These are phyloP conservation scores for Chaetodon trifasciatus DNA, from an alignment of 2,797 vertebrate species.

Conservation along the genomic window DNA sequence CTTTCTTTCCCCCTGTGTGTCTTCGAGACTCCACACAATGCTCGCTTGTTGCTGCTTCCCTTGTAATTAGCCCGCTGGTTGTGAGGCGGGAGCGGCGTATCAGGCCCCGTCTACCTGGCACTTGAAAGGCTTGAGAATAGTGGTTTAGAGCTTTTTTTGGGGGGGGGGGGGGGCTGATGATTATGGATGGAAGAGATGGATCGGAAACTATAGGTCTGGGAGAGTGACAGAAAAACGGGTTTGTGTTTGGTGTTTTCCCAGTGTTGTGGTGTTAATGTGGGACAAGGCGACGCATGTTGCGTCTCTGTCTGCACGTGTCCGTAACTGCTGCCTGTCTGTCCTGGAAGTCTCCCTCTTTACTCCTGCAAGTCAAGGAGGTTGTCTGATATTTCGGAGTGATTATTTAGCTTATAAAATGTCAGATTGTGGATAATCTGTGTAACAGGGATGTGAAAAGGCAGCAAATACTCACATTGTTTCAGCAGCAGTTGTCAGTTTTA, in stretches of 20 bases:
- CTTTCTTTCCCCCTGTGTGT: conserved; percentile 73
- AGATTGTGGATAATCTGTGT: neutral
- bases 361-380: neutral
- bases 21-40: conserved; percentile 77
- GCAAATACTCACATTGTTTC: neutral
- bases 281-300: conserved; percentile 31
- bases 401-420: conserved; percentile 5
- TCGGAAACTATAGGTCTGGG: conserved; percentile 59
- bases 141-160: conserved; percentile 32
- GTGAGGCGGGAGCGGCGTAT: conserved; percentile 61
- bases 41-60: conserved; percentile 78
- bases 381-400: neutral
- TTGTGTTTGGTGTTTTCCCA: conserved; percentile 39
- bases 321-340: neutral
- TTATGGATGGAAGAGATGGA: conserved; percentile 60
- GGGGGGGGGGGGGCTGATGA: conserved; percentile 16
- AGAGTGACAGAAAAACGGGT: conserved; percentile 19
- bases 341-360: neutral
- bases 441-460: neutral
- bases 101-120: conserved; percentile 70
- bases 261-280: conserved; percentile 39
- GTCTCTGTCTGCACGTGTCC: conserved; percentile 14
- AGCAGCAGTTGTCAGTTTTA: neutral
- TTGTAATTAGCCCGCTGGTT: conserved; percentile 80
- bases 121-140: conserved; percentile 71